A percentile compares a stretch with the other conserved stretches of the same genome.
phyloP scores from a whole-genome alignment of 1,140 invertebrate genomes.

The Hypsibius dujardini region DNA sequence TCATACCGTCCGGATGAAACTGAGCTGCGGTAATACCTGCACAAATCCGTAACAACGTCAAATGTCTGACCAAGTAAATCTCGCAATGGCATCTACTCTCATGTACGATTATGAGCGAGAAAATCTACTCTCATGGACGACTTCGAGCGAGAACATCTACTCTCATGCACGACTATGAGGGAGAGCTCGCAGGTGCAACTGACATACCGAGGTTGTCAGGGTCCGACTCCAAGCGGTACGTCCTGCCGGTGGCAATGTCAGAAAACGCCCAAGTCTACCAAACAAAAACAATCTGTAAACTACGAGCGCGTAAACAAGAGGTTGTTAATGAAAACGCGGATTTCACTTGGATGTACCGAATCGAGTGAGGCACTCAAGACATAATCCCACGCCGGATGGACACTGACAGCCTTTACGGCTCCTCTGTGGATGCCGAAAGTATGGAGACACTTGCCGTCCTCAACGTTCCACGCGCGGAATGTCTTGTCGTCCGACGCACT shows the following conservation, averaged over 20 bases:
- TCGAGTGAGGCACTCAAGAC: neutral
- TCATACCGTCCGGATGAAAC: constrained; percentile 96
- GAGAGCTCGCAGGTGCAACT: no score
- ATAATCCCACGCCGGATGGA: neutral
- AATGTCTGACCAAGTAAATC: no score
- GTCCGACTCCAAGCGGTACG: neutral
- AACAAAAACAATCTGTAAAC: no score
- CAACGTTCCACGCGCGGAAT: neutral
- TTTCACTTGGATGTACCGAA: neutral
- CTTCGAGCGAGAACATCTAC: no score
- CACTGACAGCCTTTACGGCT: neutral
- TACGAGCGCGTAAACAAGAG: no score
- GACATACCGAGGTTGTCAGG: neutral
- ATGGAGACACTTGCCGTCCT: neutral
- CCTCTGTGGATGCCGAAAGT: constrained; percentile 1
- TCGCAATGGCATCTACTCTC: no score
- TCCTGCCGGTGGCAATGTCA: neutral
- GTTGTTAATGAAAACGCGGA: neutral
- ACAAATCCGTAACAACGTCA: constrained; percentile 39
- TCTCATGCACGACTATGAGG: no score
- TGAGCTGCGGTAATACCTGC: constrained; percentile 84
- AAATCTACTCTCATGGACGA: no score
- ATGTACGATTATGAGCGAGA: no score
- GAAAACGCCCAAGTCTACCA: neutral
- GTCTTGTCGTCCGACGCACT: neutral